phyloP scores from a whole-genome alignment of 2,888 invertebrate genomes.

The Brachynemurus nebulosus region DNA sequence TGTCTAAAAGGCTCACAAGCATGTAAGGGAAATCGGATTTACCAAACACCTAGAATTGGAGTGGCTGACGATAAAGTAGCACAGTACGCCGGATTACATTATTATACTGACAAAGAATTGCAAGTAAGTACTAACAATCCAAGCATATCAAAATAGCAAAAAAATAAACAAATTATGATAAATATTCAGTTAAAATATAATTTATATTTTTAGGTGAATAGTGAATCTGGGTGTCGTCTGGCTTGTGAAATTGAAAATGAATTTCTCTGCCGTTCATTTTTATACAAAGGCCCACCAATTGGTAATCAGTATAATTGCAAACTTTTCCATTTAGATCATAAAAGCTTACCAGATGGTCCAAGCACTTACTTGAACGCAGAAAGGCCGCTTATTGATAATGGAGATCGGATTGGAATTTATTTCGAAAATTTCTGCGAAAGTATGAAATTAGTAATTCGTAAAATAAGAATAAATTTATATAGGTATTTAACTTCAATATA shows the following conservation, averaged over 20 bases:
- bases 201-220: slow-evolving; percentile 60
- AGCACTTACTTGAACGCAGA: slow-evolving; percentile 83
- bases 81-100: slow-evolving; percentile 81
- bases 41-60: slow-evolving; percentile 71
- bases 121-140: slow-evolving; percentile 38
- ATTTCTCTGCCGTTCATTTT: slow-evolving; percentile 75
- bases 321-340: slow-evolving; percentile 83
- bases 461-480: slow-evolving; percentile 2
- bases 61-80: slow-evolving; percentile 85
- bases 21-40: slow-evolving; percentile 69
- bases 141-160: neutral
- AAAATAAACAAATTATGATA: neutral
- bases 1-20: slow-evolving; percentile 80
- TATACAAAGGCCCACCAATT: slow-evolving; percentile 52
- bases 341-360: slow-evolving; percentile 82
- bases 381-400: slow-evolving; percentile 79
- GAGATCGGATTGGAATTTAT: slow-evolving; percentile 78
- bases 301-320: slow-evolving; percentile 80
- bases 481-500: slow-evolving; percentile 2
- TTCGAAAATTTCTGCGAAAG: slow-evolving; percentile 86
- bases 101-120: slow-evolving; percentile 86
- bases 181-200: neutral
- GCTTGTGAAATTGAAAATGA: slow-evolving; percentile 89
- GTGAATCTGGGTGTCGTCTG: slow-evolving; percentile 74
- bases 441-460: slow-evolving; percentile 33